Conservation (phyloP, 2,888 invertebrate species). For the Hirtodrosophila histrioides region DNA sequence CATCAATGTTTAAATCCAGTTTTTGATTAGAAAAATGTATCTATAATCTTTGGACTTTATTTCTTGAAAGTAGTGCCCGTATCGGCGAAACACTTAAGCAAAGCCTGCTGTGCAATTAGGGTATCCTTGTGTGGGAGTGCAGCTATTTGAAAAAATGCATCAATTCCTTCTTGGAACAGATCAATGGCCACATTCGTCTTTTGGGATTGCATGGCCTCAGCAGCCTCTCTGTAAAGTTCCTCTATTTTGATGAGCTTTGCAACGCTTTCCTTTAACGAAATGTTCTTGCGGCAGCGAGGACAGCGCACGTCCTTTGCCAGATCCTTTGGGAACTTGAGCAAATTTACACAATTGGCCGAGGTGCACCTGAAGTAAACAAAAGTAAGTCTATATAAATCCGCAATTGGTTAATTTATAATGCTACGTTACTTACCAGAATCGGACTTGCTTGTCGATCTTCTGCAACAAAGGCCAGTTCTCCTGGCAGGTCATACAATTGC, state of each 20-base stretch:
- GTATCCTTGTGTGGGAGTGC: slow-evolving; percentile 88
- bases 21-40: slow-evolving; percentile 8
- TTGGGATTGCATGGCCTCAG: slow-evolving; percentile 85
- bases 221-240: slow-evolving; percentile 85
- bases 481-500: slow-evolving; percentile 89
- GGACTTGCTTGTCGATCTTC: slow-evolving; percentile 85
- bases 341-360: slow-evolving; percentile 84
- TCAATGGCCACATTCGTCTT: slow-evolving; percentile 86
- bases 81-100: slow-evolving; percentile 88
- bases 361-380: slow-evolving; percentile 84
- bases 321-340: slow-evolving; percentile 85
- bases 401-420: too few species aligned
- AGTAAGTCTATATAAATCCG: not conserved
- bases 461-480: slow-evolving; percentile 91
- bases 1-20: slow-evolving; percentile 6
- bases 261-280: slow-evolving; percentile 85
- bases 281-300: slow-evolving; percentile 85
- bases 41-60: slow-evolving; percentile 26
- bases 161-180: slow-evolving; percentile 86
- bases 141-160: slow-evolving; percentile 87
- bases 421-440: slow-evolving; percentile 77
- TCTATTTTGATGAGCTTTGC: slow-evolving; percentile 85
- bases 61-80: slow-evolving; percentile 76
- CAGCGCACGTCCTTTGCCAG: slow-evolving; percentile 85
- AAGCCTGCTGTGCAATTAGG: slow-evolving; percentile 89